Conservation (phyloP, 1,140 invertebrate genomes). For the Holcopasites calliopsidis region DNA sequence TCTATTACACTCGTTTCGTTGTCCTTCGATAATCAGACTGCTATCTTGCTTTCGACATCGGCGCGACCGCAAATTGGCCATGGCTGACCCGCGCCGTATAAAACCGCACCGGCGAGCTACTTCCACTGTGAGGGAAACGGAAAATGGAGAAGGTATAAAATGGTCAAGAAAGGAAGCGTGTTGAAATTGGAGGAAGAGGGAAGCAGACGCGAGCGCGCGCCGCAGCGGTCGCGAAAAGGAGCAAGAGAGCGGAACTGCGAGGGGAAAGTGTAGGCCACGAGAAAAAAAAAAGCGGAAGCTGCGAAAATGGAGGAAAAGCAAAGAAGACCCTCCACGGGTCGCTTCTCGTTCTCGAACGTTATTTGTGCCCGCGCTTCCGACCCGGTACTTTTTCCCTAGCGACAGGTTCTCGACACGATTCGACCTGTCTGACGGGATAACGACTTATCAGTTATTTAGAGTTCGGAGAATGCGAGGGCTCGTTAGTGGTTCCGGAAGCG, state of each 20-base stretch:
- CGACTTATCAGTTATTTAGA: too few species aligned
- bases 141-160: background rate
- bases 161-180: slow-evolving; percentile 8
- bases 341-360: slow-evolving; percentile 21
- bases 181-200: background rate
- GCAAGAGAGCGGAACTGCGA: background rate
- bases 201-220: background rate
- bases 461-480: too few species aligned
- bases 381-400: too few species aligned
- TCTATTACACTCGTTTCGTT: slow-evolving; percentile 13
- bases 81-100: background rate
- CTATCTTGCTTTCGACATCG: background rate
- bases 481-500: too few species aligned
- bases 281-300: background rate
- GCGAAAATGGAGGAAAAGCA: slow-evolving; percentile 4
- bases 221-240: background rate
- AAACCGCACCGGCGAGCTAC: slow-evolving; percentile 6
- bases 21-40: slow-evolving; percentile 30
- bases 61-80: background rate
- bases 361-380: slow-evolving; percentile 17
- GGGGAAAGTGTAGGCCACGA: background rate
- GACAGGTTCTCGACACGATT: too few species aligned
- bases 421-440: too few species aligned
- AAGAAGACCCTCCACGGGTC: background rate
- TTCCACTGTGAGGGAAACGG: background rate